Evolutionary conservation across 64 coral and sea anemone species (phyloP).

Genomic region (Montipora efflorescens): DNA sequence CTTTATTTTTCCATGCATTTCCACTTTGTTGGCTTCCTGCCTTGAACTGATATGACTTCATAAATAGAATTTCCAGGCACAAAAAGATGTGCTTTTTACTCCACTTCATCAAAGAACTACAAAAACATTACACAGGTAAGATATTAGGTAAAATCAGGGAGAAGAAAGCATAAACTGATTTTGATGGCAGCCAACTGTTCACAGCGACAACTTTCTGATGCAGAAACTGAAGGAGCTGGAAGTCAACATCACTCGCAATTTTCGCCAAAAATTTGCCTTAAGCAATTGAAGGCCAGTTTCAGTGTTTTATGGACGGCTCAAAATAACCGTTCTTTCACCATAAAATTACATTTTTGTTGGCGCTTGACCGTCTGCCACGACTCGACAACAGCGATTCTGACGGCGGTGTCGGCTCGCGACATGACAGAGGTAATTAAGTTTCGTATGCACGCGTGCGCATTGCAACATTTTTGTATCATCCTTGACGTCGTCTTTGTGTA

Average conservation of each 20-base stretch:
- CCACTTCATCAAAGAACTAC: slow-evolving; percentile 64
- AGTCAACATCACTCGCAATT: background rate
- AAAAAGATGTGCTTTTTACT: slow-evolving; percentile 51
- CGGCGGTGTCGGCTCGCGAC: background rate
- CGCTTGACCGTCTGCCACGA: background rate
- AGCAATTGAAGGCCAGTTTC: background rate
- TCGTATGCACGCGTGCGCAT: background rate
- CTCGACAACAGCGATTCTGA: background rate
- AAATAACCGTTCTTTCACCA: background rate
- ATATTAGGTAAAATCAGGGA: background rate
- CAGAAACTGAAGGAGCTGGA: background rate
- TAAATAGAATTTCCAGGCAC: slow-evolving; percentile 68
- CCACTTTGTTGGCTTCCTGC: slow-evolving; percentile 44
- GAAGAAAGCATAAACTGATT: background rate
- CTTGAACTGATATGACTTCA: slow-evolving; percentile 65
- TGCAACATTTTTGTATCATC: background rate
- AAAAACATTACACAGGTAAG: slow-evolving; percentile 33
- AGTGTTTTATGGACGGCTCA: background rate
- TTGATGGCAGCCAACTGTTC: background rate
- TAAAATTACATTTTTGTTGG: background rate
- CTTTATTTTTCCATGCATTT: slow-evolving; percentile 62
- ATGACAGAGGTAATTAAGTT: slow-evolving; percentile 24
- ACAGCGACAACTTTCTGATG: background rate
- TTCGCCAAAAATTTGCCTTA: background rate
- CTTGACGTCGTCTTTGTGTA: slow-evolving; percentile 14